Percentiles rank a stretch among this genome's conserved stretches.
Conservation (phyloP, 2,113 vertebrate species). For the Ariopsis seemanni region DNA sequence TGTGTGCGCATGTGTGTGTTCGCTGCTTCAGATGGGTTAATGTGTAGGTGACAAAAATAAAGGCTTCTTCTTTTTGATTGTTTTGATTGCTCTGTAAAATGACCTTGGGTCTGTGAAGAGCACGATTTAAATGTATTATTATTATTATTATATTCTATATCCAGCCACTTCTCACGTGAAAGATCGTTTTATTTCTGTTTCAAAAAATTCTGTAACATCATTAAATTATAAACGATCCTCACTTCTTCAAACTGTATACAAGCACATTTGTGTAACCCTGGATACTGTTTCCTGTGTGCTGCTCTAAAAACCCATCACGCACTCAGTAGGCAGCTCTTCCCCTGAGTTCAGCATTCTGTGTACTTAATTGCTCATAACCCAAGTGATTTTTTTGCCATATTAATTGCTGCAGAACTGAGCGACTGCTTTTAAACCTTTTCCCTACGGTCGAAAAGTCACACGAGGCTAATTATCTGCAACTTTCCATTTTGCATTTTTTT, state of each 20-base stretch:
- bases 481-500: background rate
- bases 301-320: background rate
- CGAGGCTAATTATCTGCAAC: slow-evolving; percentile 15
- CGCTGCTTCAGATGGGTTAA: no score
- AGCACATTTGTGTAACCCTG: background rate
- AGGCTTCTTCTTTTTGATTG: background rate
- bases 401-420: slow-evolving; percentile 12
- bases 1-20: no score
- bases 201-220: background rate
- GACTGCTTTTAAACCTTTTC: slow-evolving; percentile 18
- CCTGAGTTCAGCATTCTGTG: slow-evolving; percentile 22
- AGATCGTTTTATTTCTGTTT: background rate
- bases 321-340: slow-evolving; percentile 9
- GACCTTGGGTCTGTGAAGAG: background rate
- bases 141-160: background rate
- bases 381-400: background rate
- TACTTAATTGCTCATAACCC: slow-evolving; percentile 10
- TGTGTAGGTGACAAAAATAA: no score
- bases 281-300: background rate
- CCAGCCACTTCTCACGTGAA: no score
- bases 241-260: background rate
- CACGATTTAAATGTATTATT: background rate
- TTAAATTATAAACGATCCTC: background rate
- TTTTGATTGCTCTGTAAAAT: background rate
- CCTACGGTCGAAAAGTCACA: background rate